Evolutionary conservation across 2,113 vertebrate genomes (phyloP), one percentile per base, ranked within the genome.

Genomic region (Natator depressus): DNA sequence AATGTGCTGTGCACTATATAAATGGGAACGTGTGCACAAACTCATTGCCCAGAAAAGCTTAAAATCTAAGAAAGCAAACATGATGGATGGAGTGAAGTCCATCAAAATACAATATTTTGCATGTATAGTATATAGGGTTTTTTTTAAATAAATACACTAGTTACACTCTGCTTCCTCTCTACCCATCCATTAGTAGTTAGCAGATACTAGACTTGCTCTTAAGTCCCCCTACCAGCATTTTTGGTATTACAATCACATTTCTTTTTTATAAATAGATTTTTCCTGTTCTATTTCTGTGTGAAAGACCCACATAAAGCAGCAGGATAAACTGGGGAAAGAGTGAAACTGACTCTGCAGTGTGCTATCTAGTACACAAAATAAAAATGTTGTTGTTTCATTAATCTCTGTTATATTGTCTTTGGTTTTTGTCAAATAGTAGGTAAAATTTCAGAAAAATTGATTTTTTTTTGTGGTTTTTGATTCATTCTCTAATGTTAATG

Each of bases 221-320:
- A 85, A 91, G 87, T 96, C 75, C 89, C 86, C 89, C 82, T 95
- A 49, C 79, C 89, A 92, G 69, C 54, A 57, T 95, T 13, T 75
- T 69, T 65, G 93, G 81, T 96, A 95, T 95, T 96, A 93, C 91
- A 92, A 57, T 95, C 59, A 82, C 54, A 72, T 38, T 72, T 95
- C 88, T 91, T 17, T 54, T 91, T 95, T 87, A 31, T 27, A 49
- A 87, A 72, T 20, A 93, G 49, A 19, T 78, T 80, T 80, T 85
- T 90, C 82, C 89, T 47, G 10, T 47, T 27, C 46, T 47, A 11
- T 91, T 93, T 93, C 7, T 95, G 35, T 57, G 75, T 87, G 50
- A 2, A 76, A 93, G 83, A 91, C 12, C 29, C 82, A 53, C 5
- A 1, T 51, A 46, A 62, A 91, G 29, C 22, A 13, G 91, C 69